Conservation (phyloP, 2,797 vertebrate genomes). For the Coendou prehensilis region DNA sequence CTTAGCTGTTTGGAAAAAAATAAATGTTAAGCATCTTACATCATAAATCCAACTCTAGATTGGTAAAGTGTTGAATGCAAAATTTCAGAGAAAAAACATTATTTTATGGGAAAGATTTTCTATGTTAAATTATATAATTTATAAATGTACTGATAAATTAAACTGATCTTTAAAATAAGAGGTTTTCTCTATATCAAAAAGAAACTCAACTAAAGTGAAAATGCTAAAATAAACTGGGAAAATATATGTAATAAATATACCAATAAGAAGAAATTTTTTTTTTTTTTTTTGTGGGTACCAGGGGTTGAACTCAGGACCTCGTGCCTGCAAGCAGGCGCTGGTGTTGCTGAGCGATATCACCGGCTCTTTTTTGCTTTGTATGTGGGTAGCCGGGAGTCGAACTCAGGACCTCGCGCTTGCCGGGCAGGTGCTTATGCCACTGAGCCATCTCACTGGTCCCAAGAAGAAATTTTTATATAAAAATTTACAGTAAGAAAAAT, state of each 20-base stretch:
- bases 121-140: slow-evolving; percentile 55
- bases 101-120: neutral
- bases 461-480: slow-evolving; percentile 11
- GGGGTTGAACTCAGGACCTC: too few species aligned
- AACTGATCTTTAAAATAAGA: slow-evolving; percentile 36
- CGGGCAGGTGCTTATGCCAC: too few species aligned
- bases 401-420: too few species aligned
- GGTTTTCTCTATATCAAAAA: slow-evolving; percentile 38
- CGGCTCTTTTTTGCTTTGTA: too few species aligned
- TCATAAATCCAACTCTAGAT: slow-evolving; percentile 12
- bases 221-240: slow-evolving; percentile 23
- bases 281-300: neutral
- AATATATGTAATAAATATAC: neutral
- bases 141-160: slow-evolving; percentile 35
- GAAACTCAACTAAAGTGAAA: slow-evolving; percentile 28
- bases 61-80: slow-evolving; percentile 24
- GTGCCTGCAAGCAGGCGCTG: too few species aligned
- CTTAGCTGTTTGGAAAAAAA: slow-evolving; percentile 22
- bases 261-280: slow-evolving; percentile 19
- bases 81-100: slow-evolving; percentile 36
- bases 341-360: too few species aligned
- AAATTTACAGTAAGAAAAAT: slow-evolving; percentile 24
- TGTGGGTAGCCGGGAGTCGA: too few species aligned
- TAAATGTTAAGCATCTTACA: neutral
- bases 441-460: too few species aligned